Evolutionary conservation across 2,888 invertebrate genomes (phyloP), one percentile per base, ranked within the genome.

Genomic region (Drosophila differens): DNA sequence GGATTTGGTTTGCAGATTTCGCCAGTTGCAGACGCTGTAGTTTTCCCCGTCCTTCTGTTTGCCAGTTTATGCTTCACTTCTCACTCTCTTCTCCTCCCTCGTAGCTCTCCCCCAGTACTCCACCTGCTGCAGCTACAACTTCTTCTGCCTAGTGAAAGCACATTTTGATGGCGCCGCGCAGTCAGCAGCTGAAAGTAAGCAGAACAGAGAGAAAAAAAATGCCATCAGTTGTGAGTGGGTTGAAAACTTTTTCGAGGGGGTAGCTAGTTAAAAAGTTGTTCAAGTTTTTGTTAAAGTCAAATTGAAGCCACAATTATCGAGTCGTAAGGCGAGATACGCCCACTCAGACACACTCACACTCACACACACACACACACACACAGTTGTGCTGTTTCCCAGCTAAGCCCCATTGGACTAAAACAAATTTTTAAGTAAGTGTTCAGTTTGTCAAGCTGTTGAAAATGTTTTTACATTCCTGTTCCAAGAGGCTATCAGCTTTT

Each of bases 221-320:
- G 57, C 68, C 69, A 62, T 74, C 66, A 81, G 75, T 72, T 82
- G 76, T 79, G 74, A 83, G 72, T 76, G 58, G 77, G 81, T 83
- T 81, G 74, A 82, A 88, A 85, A 85, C 49, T 83, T 83, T 71
- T 82, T 62, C 52, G 51, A 55, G 62, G 41, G 69, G 49, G 51
- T 41, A 79, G 86, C 84, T 86, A 84, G 86, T 85, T 85, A 89
- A 86, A 88, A 85, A 85, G 86, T 85, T 85, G 64, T 77, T 76
- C 72, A 85, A 85, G 74, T 83, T 88, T 88, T 76, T 67, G 70
- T 79, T 88, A 88, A 91, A 90, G 88, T 89, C 91, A 90, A 90
- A 83, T 90, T 81, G 78, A 88, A 85, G 83, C 83, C 85, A 86
- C 90, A 86, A 90, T 85, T 89, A 85, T 85, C 89, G 86, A 86